Base-by-base conservation (phyloP, 2,113 vertebrate species). In the Microtus richardsoni region DNA sequence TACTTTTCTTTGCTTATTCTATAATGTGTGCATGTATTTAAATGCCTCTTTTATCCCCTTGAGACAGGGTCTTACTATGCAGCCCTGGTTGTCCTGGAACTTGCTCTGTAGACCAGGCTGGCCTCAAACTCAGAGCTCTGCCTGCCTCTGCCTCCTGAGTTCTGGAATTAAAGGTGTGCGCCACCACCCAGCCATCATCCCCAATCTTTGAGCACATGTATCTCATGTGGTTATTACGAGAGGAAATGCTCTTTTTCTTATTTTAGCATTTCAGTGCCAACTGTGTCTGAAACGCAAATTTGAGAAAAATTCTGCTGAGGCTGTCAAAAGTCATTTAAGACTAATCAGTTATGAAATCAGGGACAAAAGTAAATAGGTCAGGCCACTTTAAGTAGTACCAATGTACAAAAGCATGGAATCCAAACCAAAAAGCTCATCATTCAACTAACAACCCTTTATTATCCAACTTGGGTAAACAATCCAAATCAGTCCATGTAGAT, bases 371-470 rank as follows among this genome's bases (percentile, higher is more conserved):
- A 19, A 62, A 44, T 47, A 80, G 52, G 88, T 21, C 22, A 90
- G 74, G 30, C 17, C n/a, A 41, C 7, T 49, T 28, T 44, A 44
- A 30, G 30, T 54, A 33, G 62, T 89, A 36, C 49, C 66, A 1
- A 17, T 47, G n/a, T 39, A 64, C 73, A 68, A 62, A 58, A 26
- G 33, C 0, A 78, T 9, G 14, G 26, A 90, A 47, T 33, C 70
- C 93, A 95, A 52, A 96, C 60, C 26, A 62, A 74, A 95, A 74
- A 74, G 22, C 4, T 12, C 74, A 94, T 62, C 26, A n/a, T 82
- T 92, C 78, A 73, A 83, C 2, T 79, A 85, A 91, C 24, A 97
- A 75, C 62, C 41, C 88, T 97, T 97, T 97, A 96, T 96, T 96
- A 93, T 62, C 94, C 88, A 97, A 93, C 96, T 82, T 62, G 75